Base-by-base conservation (phyloP, 2,888 invertebrate species). In the Belgica antarctica region DNA sequence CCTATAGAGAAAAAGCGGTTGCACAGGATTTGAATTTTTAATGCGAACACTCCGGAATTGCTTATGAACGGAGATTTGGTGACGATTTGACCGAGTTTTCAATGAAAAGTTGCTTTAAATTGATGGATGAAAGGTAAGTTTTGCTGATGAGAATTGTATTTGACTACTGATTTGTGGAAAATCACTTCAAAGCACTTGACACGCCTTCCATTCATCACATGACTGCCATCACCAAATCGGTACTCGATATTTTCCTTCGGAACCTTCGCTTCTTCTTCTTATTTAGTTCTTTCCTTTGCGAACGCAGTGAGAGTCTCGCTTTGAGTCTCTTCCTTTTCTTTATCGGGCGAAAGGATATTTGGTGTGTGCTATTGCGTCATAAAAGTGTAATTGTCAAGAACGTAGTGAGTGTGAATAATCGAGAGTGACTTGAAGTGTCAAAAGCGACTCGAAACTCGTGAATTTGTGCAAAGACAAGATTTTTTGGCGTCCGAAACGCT, bases 321-420 rank as follows among this genome's bases (percentile, higher is more conserved):
- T 52, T n/a, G n/a, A n/a, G n/a, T n/a, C 19, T 52, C 22, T 22
- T 12, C 52, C 52, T 52, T 31, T 52, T 22, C 52, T 52, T 52
- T 12, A 7, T 52, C n/a, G 12, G n/a, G 12, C n/a, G 19, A 8
- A 17, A 52, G 52, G 52, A 52, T 22, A 22, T 22, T 22, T 52
- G 5, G 22, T 8, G 52, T 52, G n/a, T 52, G 52, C 19, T 52
- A 52, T 52, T 52, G 52, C 52, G 52, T 52, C 52, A 52, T 22
- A 52, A 52, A 52, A 3, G 19, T 52, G 52, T 52, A 52, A 52
- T 52, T n/a, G 52, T 52, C 22, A 52, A 52, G 19, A 22, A 22
- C 7, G 1, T 52, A 4, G 19, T 22, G 22, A 52, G 22, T 22
- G 52, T 52, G 2, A 41, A 41, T 15, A 12, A 41, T 52, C 52